Conservation (phyloP, 1,140 invertebrate species). For the Parapsyche elsis region DNA sequence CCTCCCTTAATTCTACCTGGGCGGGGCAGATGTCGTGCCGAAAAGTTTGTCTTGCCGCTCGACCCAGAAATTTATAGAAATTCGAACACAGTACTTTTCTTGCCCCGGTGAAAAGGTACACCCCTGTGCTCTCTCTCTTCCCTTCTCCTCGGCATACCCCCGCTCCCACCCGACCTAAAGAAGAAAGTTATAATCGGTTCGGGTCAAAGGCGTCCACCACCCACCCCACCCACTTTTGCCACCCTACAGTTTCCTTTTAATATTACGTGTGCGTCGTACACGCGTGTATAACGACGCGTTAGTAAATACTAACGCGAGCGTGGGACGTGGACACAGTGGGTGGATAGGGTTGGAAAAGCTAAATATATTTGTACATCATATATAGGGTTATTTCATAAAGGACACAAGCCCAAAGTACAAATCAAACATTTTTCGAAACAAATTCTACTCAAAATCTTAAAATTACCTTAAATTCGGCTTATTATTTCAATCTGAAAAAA, state of each 20-base stretch:
- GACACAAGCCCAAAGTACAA: no score
- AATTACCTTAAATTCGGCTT: no score
- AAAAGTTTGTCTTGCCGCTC: slow-evolving; percentile 41
- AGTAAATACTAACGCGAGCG: background rate
- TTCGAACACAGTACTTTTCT: slow-evolving; percentile 52
- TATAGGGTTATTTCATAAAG: no score
- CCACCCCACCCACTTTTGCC: background rate
- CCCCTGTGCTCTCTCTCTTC: background rate
- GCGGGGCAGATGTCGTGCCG: slow-evolving; percentile 50
- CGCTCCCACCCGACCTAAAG: background rate
- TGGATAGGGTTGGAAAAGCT: no score
- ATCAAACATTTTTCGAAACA: no score
- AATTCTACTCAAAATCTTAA: no score
- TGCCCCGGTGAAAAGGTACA: slow-evolving; percentile 40
- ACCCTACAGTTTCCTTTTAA: background rate
- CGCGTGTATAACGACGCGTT: slow-evolving; percentile 14
- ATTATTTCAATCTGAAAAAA: no score
- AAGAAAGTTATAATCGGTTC: slow-evolving; percentile 47
- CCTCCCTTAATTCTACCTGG: slow-evolving; percentile 38
- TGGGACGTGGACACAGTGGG: background rate
- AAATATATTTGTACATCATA: no score
- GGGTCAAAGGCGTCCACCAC: slow-evolving; percentile 34
- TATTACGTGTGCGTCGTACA: slow-evolving; percentile 20
- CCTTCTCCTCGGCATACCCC: background rate
- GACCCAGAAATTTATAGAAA: slow-evolving; percentile 52